Base-by-base conservation (phyloP, 2,113 vertebrate species). In the Poeciliopsis prolifica region DNA sequence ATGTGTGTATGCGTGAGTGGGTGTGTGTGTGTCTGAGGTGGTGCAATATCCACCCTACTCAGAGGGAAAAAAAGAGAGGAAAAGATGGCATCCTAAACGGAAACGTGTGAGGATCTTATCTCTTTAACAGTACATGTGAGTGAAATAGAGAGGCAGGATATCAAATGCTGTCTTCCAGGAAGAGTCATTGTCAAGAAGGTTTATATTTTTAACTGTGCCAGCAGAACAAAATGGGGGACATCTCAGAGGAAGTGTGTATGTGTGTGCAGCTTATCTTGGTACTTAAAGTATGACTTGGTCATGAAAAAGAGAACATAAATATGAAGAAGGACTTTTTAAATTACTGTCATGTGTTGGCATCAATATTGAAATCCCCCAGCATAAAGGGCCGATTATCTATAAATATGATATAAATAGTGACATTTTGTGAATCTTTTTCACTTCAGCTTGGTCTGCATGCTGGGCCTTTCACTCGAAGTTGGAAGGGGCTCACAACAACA, bases 151-250 rank as follows among this genome's bases (percentile, higher is more conserved):
- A 86, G 74, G 63, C 81, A 84, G 82, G 83, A 85, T 90, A 91
- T 89, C 73, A 84, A 83, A 77, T 84, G 65, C 82, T 84, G 82
- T 70, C 84, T 86, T 79, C 85, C 87, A 89, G 88, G 88, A 90
- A 90, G 86, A 74, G 61, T 85, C 77, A 82, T 88, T 92, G 90
- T 81, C 68, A 79, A 79, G 70, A 81, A 83, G 79, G 78, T 89
- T 86, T 79, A 71, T 87, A 77, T 84, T 84, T 66, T 88, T 70
- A 85, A 65, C 66, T 12, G 30, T 72, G 69, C 77, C 80, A 86
- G 84, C 83, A 88, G 68, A 86, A 86, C 68, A 82, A 63, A 90
- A 91, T 69, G 74, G 65, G 86, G 88, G 83, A 81, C 88, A 87
- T 88, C 87, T 87, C 85, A 89, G 29, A 58, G 76, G 83, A 85